Evolutionary conservation across 1,140 invertebrate genomes (phyloP).

Genomic region (Stenopsyche tienmushanensis): DNA sequence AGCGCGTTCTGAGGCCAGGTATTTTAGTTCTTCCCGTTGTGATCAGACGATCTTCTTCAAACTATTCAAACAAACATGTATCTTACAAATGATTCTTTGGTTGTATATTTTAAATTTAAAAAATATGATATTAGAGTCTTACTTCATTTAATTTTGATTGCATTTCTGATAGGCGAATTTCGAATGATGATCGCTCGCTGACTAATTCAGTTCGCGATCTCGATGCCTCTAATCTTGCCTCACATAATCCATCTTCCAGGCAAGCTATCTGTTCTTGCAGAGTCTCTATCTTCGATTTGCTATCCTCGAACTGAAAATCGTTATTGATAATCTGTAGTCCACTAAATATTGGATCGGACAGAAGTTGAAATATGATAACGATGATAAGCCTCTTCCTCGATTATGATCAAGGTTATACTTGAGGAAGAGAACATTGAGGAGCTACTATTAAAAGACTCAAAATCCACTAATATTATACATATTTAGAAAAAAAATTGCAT

Average conservation of each 20-base stretch:
- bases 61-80: conserved; percentile 50
- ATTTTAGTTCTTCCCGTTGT: conserved; percentile 80
- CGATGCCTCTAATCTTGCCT: conserved; percentile 76
- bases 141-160: conserved; percentile 91
- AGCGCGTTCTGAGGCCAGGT: conserved; percentile 79
- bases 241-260: conserved; percentile 86
- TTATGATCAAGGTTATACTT: no score
- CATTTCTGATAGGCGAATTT: conserved; percentile 86
- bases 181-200: conserved; percentile 82
- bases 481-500: no score
- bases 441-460: not conserved
- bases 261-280: conserved; percentile 78
- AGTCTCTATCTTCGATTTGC: conserved; percentile 64
- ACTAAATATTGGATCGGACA: no score
- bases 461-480: no score
- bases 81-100: not conserved
- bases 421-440: not conserved
- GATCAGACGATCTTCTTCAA: conserved; percentile 80
- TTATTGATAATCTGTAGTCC: no score
- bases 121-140: conserved; percentile 16
- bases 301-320: conserved; percentile 56
- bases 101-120: not conserved
- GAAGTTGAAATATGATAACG: no score
- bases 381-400: no score
- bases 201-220: conserved; percentile 87